phyloP scores from a whole-genome alignment of 1,140 invertebrate species.

The Andricus grossulariae region DNA sequence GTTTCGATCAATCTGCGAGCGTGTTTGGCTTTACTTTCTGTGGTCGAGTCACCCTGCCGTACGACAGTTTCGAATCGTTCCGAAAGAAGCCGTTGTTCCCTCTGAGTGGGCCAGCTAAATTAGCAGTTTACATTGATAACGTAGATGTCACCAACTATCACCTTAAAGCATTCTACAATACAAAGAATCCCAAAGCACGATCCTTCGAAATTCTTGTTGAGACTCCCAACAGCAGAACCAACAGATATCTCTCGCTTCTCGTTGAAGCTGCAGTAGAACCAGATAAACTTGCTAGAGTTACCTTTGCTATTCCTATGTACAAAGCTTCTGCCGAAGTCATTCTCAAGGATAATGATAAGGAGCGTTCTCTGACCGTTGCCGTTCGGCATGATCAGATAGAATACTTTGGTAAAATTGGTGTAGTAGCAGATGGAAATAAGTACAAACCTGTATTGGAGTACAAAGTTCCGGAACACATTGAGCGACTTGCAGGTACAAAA shows the following conservation, averaged over 20 bases:
- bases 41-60: conserved; percentile 78
- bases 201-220: conserved; percentile 81
- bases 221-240: conserved; percentile 81
- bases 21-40: conserved; percentile 84
- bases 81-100: conserved; percentile 78
- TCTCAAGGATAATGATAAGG: conserved; percentile 76
- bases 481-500: conserved; percentile 63
- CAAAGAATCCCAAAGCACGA: conserved; percentile 60
- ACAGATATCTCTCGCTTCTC: conserved; percentile 78
- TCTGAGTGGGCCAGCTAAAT: conserved; percentile 79
- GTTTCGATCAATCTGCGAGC: conserved; percentile 83
- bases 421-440: conserved; percentile 78
- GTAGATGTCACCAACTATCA: conserved; percentile 81
- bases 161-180: conserved; percentile 73
- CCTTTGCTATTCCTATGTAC: conserved; percentile 79
- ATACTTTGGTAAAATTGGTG: conserved; percentile 80
- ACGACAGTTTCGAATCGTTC: conserved; percentile 73
- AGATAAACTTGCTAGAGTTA: conserved; percentile 76
- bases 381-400: conserved; percentile 78
- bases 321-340: conserved; percentile 75
- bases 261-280: conserved; percentile 74
- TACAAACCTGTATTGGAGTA: conserved; percentile 85
- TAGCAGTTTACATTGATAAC: conserved; percentile 79
- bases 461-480: conserved; percentile 77
- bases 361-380: conserved; percentile 76